These are phyloP conservation scores for Karalla daura DNA, from an alignment of 2,797 vertebrate genomes.

Conservation along the genomic window DNA sequence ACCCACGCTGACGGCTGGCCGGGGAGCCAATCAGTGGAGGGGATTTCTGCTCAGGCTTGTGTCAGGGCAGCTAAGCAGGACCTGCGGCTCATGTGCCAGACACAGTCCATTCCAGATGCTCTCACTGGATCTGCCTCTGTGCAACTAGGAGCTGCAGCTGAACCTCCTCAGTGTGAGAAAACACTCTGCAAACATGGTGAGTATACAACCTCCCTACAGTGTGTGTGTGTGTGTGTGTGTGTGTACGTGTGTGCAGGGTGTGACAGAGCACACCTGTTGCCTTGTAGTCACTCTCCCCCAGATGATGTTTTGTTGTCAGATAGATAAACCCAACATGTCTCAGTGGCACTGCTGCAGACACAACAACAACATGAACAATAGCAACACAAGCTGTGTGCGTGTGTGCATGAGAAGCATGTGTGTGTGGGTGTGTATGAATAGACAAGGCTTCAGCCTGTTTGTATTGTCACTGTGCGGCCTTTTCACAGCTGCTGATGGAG, in stretches of 20 bases:
- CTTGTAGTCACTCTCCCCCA: conserved; percentile 1
- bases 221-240: conserved; percentile 27
- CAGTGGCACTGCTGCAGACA: neutral
- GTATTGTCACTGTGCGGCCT: conserved; percentile 31
- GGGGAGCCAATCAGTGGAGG: conserved; percentile 32
- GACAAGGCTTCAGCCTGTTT: conserved; percentile 27
- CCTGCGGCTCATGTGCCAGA: conserved; percentile 44
- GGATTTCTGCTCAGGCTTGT: conserved; percentile 81
- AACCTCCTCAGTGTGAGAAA: conserved; percentile 33
- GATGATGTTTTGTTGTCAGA: neutral
- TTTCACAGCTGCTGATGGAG: conserved; percentile 46
- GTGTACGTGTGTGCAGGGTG: too few species aligned
- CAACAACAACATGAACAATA: neutral
- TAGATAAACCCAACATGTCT: neutral
- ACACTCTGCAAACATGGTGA: conserved; percentile 77
- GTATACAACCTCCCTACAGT: conserved; percentile 36
- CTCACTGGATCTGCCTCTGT: conserved; percentile 41
- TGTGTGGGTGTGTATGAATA: conserved; percentile 15
- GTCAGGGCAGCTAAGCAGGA: conserved; percentile 73
- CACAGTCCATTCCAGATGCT: conserved; percentile 66
- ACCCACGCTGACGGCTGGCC: conserved; percentile 37
- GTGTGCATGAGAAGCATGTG: neutral
- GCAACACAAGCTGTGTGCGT: too few species aligned
- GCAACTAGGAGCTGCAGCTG: conserved; percentile 44
- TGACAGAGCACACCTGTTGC: conserved; percentile 50